phyloP scores from a whole-genome alignment of 2,888 invertebrate species.

The Rapana venosa region DNA sequence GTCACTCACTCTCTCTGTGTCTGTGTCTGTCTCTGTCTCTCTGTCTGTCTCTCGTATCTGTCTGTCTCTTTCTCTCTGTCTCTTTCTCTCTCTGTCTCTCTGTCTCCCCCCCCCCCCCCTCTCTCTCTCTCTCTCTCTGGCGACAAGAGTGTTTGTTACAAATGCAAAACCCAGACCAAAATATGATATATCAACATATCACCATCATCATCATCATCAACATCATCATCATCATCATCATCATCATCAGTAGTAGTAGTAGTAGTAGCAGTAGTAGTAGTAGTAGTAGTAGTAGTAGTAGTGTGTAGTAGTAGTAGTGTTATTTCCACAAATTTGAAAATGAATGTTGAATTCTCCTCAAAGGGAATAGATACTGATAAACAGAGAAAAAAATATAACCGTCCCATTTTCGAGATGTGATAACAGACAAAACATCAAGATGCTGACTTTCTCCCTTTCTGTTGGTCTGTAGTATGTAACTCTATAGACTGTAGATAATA shows the following conservation, averaged over 20 bases:
- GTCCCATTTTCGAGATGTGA: too few species aligned
- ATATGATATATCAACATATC: neutral
- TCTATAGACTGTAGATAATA: too few species aligned
- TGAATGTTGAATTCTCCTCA: too few species aligned
- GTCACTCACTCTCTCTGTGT: neutral
- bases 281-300: neutral
- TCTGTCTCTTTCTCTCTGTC: constrained; percentile 35
- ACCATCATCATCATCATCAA: neutral
- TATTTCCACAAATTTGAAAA: too few species aligned
- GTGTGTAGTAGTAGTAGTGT: neutral
- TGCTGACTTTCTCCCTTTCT: too few species aligned
- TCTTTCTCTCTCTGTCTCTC: constrained; percentile 39
- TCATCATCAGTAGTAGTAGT: neutral
- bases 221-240: neutral
- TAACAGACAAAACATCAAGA: too few species aligned
- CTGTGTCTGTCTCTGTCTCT: constrained; percentile 9
- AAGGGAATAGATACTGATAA: too few species aligned
- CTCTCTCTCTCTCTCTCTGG: neutral
- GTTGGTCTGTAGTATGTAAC: too few species aligned
- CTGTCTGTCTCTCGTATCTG: constrained; percentile 25
- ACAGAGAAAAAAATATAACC: too few species aligned
- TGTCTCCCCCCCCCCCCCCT: constrained; percentile 31
- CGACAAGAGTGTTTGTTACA: too few species aligned
- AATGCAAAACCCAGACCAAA: too few species aligned
- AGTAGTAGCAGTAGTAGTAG: neutral